phyloP scores from a whole-genome alignment of 30 jellyfish, hydroid and myxozoan genomes.

The Morbakka virulenta region DNA sequence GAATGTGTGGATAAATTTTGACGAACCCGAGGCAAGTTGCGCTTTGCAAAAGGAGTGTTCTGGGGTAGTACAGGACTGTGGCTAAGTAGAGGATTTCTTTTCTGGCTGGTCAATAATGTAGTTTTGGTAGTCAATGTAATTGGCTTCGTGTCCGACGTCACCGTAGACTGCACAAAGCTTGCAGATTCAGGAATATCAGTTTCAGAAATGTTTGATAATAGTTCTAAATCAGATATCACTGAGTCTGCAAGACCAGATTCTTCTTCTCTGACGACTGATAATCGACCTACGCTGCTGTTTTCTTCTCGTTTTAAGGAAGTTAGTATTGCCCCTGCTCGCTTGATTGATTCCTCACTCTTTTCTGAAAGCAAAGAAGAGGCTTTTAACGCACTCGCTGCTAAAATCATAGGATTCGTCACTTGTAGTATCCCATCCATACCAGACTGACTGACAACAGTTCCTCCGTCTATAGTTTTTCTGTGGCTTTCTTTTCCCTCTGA shows the following conservation, averaged over 20 bases:
- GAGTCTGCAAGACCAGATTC: not conserved
- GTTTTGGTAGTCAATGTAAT: not conserved
- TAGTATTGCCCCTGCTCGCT: constrained; percentile 45
- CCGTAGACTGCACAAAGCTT: not conserved
- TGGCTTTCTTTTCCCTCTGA: too few relatives aligned
- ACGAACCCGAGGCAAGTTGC: not conserved
- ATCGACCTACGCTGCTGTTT: not conserved
- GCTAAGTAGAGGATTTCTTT: too few relatives aligned
- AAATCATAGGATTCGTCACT: constrained; percentile 23
- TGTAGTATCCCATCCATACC: too few relatives aligned
- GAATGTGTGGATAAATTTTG: not conserved
- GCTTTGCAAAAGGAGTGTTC: not conserved
- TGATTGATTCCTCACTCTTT: constrained; percentile 49
- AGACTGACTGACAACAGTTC: too few relatives aligned
- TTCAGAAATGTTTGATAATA: not conserved
- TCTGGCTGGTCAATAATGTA: not conserved
- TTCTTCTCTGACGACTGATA: not conserved
- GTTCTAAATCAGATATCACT: not conserved
- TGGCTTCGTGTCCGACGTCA: not conserved
- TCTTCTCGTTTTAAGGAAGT: not conserved
- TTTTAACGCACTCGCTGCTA: constrained; percentile 55
- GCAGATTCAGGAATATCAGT: too few relatives aligned
- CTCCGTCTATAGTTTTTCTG: too few relatives aligned
- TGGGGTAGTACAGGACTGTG: not conserved
- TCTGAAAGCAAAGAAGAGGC: constrained; percentile 44